A percentile compares a stretch with the other conserved stretches of the same genome.
Conservation (phyloP, 2,888 invertebrate species). For the Nowickia ferox region DNA sequence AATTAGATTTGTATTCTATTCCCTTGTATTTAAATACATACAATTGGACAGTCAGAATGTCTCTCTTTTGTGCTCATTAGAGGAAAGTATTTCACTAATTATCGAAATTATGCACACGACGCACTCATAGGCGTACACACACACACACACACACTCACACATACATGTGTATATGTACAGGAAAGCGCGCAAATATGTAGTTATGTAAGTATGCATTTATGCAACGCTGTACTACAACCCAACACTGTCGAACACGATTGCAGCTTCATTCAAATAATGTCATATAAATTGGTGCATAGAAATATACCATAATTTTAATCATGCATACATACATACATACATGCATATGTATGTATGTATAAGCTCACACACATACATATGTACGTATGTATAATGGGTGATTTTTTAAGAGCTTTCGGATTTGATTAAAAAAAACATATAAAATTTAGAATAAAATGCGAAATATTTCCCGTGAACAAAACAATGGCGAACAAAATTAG, state of each 20-base stretch:
- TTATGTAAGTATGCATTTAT: slow-evolving; percentile 4
- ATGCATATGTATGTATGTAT: not conserved
- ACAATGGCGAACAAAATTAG: no score
- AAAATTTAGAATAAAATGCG: no score
- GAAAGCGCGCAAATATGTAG: no score
- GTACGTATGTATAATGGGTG: not conserved
- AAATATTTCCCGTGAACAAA: no score
- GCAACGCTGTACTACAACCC: slow-evolving; percentile 42
- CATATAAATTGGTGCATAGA: slow-evolving; percentile 60
- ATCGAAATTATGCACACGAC: slow-evolving; percentile 72
- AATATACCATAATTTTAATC: not conserved
- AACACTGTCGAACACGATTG: slow-evolving; percentile 48
- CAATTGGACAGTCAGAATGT: slow-evolving; percentile 69
- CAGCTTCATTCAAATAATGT: slow-evolving; percentile 65
- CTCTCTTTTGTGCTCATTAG: slow-evolving; percentile 71
- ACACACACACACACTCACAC: not conserved
- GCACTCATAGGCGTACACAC: not conserved
- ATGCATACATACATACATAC: slow-evolving; percentile 33
- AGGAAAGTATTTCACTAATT: slow-evolving; percentile 73
- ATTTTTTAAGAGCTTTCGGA: no score
- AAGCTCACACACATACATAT: not conserved
- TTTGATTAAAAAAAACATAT: no score
- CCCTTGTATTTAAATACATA: slow-evolving; percentile 69
- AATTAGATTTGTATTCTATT: slow-evolving; percentile 70
- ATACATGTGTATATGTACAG: not conserved